Evolutionary conservation across 2,888 invertebrate genomes (phyloP), one percentile per base, ranked within the genome.

Genomic region (Lasioglossum malachurum): DNA sequence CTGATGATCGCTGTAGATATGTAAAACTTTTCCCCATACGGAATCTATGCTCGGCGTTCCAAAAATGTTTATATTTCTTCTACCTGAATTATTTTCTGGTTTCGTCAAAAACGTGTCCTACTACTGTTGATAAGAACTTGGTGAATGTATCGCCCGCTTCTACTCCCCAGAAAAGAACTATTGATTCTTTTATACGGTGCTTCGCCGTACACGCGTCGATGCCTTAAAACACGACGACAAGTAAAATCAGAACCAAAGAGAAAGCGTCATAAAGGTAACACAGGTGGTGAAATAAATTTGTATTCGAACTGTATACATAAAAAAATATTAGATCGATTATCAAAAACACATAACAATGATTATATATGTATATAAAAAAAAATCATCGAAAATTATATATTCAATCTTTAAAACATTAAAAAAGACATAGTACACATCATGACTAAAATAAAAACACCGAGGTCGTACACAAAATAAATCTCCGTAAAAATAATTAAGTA

Each of bases 401-500:
- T 38, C 27, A 82, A 31, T 69, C 27, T 23, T 31, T 46, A 31
- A 27, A 67, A 35, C 31, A 44, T n/a, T 14, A 35, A 76, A 44
- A 35, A 72, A 57, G 27, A 16, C 27, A 64, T 10, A 10, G 10
- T 74, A 35, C 23, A 46, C 60, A 41, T 64, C 35, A 5, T 12
- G 38, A 67, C 23, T 53, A 23, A 53, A 73, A 7, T 57, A 57
- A 78, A 72, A 74, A 41, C 27, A 23, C 46, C 31, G 23, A 23
- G 8, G 23, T 67, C 14, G 76, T 75, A 69, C 73, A 78, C 14
- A 73, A 83, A 83, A 80, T 83, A 78, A 78, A 78, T 80, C 49
- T 77, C 67, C 72, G 41, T 75, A 77, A 80, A 64, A 78, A 71
- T 27, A 7, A 75, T 71, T 64, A 10, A 14, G 38, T 19, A 60